Percentiles rank a stretch among this genome's conserved stretches.
phyloP scores from a whole-genome alignment of 2,888 invertebrate species.

The Cylloceria caligata region DNA sequence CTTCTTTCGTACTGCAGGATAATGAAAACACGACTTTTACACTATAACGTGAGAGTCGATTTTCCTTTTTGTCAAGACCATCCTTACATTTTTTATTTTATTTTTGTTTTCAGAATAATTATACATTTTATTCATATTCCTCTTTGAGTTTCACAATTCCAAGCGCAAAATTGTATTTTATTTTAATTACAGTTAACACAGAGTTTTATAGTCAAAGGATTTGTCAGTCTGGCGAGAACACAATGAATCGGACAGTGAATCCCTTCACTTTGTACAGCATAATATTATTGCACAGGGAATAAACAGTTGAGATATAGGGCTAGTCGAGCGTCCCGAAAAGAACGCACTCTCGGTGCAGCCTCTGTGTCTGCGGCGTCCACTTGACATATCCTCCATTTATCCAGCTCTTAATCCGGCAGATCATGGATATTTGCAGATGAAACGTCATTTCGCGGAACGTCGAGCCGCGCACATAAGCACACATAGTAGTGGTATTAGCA shows the following conservation, averaged over 20 bases:
- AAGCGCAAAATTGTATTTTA: not conserved
- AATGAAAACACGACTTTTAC: no score
- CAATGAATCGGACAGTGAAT: slow-evolving; percentile 28
- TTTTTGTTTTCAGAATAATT: not conserved
- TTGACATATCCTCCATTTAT: slow-evolving; percentile 40
- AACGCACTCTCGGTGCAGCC: not conserved
- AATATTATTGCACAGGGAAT: slow-evolving; percentile 12
- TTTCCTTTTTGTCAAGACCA: not conserved
- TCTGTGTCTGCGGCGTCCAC: not conserved
- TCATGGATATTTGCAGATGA: slow-evolving; percentile 66
- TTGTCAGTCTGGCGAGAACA: slow-evolving; percentile 3
- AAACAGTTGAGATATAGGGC: not conserved
- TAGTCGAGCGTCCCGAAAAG: not conserved
- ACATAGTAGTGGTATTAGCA: slow-evolving; percentile 19
- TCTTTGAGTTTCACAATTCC: not conserved
- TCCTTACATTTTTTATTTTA: not conserved
- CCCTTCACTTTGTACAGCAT: slow-evolving; percentile 40
- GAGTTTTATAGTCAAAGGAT: slow-evolving; percentile 23
- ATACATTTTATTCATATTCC: not conserved
- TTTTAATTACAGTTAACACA: not conserved
- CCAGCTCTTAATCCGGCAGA: slow-evolving; percentile 62
- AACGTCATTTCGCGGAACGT: slow-evolving; percentile 59
- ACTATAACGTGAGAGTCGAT: no score
- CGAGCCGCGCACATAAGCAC: slow-evolving; percentile 1
- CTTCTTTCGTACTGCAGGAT: no score